Evolutionary conservation across 35 echinoderm and acorn worm genomes (phyloP).

Genomic region (Eucidaris tribuloides): DNA sequence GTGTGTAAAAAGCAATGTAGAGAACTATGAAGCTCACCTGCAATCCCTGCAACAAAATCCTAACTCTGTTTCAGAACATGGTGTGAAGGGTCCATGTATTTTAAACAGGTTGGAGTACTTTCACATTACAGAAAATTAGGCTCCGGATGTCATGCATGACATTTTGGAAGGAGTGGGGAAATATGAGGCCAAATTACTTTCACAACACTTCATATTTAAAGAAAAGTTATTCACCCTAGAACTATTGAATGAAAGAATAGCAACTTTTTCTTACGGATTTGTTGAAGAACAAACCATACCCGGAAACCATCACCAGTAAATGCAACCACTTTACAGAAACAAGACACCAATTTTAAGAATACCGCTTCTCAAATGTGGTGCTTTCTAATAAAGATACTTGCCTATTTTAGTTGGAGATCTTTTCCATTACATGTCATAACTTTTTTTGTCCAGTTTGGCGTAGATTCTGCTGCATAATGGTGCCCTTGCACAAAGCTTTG

Average conservation of each 20-base stretch:
- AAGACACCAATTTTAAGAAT: conserved; percentile 19
- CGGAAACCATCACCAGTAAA: conserved; percentile 33
- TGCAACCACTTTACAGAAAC: conserved; percentile 29
- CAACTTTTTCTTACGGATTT: conserved; percentile 50
- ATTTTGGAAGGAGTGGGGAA: conserved; percentile 31
- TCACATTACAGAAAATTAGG: conserved; percentile 41
- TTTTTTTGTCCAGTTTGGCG: background rate
- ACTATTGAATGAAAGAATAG: conserved; percentile 36
- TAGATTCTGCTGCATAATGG: conserved; percentile 8
- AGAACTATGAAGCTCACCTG: background rate
- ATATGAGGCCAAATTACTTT: conserved; percentile 11
- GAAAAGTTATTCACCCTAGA: background rate
- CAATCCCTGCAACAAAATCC: conserved; percentile 16
- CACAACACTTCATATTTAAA: conserved; percentile 7
- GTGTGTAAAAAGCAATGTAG: conserved; percentile 11
- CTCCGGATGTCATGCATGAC: conserved; percentile 52
- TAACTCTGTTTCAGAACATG: conserved; percentile 28
- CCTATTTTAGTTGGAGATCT: conserved; percentile 37
- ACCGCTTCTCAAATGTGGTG: conserved; percentile 55
- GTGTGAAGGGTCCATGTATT: conserved; percentile 17
- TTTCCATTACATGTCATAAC: conserved; percentile 1
- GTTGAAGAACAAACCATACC: conserved; percentile 18
- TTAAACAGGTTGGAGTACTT: conserved; percentile 32
- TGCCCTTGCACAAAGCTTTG: background rate
- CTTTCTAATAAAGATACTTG: conserved; percentile 30